Evolutionary conservation across 2,888 invertebrate genomes (phyloP), one percentile per base, ranked within the genome.

Genomic region (Allacma fusca): DNA sequence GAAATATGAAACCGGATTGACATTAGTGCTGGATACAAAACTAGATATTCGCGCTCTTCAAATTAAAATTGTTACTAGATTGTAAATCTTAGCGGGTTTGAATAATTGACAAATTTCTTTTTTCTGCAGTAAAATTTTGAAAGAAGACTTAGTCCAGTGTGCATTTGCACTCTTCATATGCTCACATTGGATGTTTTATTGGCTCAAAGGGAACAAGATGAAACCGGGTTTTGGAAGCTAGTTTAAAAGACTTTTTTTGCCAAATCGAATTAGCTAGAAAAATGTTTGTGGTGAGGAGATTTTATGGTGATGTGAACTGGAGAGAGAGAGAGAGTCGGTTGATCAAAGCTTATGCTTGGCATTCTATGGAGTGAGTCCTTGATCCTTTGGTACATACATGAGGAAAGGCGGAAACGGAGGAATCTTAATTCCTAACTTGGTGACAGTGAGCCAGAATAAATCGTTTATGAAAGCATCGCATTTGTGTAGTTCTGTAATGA

Each of bases 401-500:
- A 16, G 34, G 34, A 34, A 62, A 62, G 62, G 62, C 23, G 62
- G 62, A 62, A 26, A 62, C 62, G 62, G 26, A 65, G 62, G 65
- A 65, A 65, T 65, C 65, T 65, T 65, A 65, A 65, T 65, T 65
- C 28, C 16, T 24, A 26, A 65, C 28, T 26, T 26, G 65, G 65
- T 65, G 65, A 65, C 65, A 65, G 65, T 65, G 29, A 65, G 24
- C 65, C 29, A 65, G 26, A 28, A 65, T 65, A 23, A n/a, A 26
- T 62, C 7, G 23, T 62, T 21, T 62, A 62, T 62, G 62, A 62
- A 62, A 23, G 26, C 2, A 23, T 19, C 1, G 21, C 40, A 9
- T 26, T 26, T 7, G 23, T 68, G n/a, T 68, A 68, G 68, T 68
- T 50, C 40, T 34, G 50, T 71, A 71, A 71, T 71, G 71, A 71